Base-by-base conservation (phyloP, 2,797 vertebrate species). In the Peromyscus attwateri region DNA sequence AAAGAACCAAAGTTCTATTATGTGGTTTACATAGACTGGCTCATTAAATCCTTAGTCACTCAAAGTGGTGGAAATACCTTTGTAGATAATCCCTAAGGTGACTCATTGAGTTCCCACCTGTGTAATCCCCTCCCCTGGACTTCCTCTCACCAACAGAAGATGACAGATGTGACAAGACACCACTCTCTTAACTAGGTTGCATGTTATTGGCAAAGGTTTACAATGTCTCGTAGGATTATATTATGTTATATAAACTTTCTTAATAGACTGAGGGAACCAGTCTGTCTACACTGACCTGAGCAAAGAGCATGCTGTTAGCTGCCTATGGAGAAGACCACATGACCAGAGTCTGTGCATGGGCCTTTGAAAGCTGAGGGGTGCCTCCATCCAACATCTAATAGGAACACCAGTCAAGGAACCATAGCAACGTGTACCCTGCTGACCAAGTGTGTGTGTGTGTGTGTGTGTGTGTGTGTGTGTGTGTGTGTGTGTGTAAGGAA, bases 171-270 rank as follows among this genome's bases (percentile, higher is more conserved):
- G 29, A 55, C 0, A 70, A 84, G 27, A 52, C 43, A 2, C 4
- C 21, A 62, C 31, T 43, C 14, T 21, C 21, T 87, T 57, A 68
- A 68, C 43, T 85, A 85, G 31, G 40, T 71, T 87, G 90, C 9
- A 31, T 79, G 49, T 66, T 87, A 81, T 34, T 75, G 71, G 29
- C n/a, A 95, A 95, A 91, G 62, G 62, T 84, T 75, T 49, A 27
- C 12, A 66, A 73, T 60, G 66, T 43, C 17, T 34, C 7, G 25
- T 0, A 14, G 49, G 37, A 94, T 66, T 55, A 13, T 46, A 11
- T 79, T 80, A 66, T 71, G 4, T 62, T 70, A 82, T 2, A 0
- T 73, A 81, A 87, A 2, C 62, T 84, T 80, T 92, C 6, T 64
- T 83, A 89, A 87, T 27, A 87, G 19, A 64, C 12, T n/a, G 1